These are phyloP conservation scores for Thermophis baileyi DNA, from an alignment of 2,113 vertebrate species.

Conservation along the genomic window DNA sequence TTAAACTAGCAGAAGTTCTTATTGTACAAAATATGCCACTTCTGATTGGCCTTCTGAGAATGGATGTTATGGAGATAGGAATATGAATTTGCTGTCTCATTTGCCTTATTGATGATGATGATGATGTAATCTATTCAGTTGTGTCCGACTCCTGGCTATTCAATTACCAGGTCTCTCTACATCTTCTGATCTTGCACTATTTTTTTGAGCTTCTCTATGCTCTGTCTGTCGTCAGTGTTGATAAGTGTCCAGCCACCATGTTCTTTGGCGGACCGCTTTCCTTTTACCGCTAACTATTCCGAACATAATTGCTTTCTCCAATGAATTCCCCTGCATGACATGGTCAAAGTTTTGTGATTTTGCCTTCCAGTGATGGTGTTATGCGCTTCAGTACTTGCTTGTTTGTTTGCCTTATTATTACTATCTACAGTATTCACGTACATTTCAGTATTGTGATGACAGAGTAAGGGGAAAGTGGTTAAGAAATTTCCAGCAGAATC, in stretches of 20 bases:
- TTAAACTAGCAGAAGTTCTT: not conserved
- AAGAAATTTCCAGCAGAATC: conserved; percentile 37
- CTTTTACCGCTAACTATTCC: not conserved
- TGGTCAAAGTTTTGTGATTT: not conserved
- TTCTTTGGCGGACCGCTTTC: not conserved
- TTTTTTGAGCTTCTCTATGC: not conserved
- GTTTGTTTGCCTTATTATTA: conserved; percentile 19
- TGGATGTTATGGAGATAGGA: not conserved
- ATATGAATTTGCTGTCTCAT: not conserved
- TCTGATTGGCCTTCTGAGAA: conserved; percentile 14
- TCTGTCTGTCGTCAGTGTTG: not conserved
- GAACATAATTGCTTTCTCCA: not conserved
- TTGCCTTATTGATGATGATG: conserved; percentile 9
- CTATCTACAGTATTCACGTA: conserved; percentile 12
- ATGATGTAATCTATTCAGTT: not conserved
- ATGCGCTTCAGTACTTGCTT: not conserved
- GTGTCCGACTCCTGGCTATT: not conserved
- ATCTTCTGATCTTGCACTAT: not conserved
- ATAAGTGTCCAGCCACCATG: not conserved
- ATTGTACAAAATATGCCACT: not conserved
- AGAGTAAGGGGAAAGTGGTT: conserved; percentile 26
- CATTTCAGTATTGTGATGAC: conserved; percentile 41
- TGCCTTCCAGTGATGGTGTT: not conserved
- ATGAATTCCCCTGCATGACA: not conserved
- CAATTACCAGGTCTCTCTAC: not conserved